These are phyloP conservation scores for Hirudo medicinalis DNA, from an alignment of 1,140 invertebrate genomes.

Conservation along the genomic window DNA sequence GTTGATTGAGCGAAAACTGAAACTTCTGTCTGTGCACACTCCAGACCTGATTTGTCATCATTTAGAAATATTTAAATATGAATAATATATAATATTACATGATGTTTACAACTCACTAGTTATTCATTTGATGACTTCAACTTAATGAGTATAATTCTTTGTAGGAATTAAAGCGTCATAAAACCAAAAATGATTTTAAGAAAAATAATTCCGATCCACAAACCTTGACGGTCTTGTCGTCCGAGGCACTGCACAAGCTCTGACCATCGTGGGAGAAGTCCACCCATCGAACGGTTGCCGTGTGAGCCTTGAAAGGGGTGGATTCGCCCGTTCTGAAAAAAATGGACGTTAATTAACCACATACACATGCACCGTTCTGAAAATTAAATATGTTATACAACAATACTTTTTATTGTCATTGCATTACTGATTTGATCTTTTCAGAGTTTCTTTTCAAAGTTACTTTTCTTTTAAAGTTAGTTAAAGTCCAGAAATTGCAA, in stretches of 20 bases:
- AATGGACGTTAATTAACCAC: no score
- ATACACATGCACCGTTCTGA: no score
- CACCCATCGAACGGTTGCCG: constrained; percentile 60
- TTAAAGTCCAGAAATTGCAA: no score
- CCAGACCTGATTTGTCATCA: constrained; percentile 38
- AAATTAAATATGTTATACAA: constrained; percentile 9
- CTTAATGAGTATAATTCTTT: no score
- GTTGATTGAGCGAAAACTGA: constrained; percentile 59
- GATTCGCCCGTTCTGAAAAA: constrained; percentile 44
- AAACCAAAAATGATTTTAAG: background rate
- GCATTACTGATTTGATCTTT: no score
- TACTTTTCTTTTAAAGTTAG: no score
- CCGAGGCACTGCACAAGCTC: constrained; percentile 62
- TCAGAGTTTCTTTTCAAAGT: no score
- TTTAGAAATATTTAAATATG: no score
- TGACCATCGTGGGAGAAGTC: constrained; percentile 62
- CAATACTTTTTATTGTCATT: background rate
- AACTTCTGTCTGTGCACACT: constrained; percentile 54
- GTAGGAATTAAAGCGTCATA: no score
- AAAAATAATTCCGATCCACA: background rate
- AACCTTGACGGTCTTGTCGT: constrained; percentile 70
- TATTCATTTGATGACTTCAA: no score
- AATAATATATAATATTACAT: no score
- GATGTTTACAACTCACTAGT: background rate
- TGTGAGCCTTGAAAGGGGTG: constrained; percentile 64